Evolutionary conservation across 2,888 invertebrate genomes (phyloP), one percentile per base, ranked within the genome.

Genomic region (Eupeodes latifasciatus): DNA sequence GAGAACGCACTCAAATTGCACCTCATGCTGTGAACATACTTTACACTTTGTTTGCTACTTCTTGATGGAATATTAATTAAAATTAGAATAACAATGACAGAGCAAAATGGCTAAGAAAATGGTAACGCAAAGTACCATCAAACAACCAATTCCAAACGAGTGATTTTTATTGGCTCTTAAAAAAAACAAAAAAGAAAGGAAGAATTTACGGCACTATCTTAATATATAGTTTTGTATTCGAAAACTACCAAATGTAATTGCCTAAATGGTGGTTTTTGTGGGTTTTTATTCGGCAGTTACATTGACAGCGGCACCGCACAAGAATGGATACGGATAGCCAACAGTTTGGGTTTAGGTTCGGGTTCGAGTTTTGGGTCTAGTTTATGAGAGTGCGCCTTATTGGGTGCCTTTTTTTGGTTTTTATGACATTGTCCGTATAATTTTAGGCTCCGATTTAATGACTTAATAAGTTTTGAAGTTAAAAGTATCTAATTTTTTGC

Each of bases 401-500:
- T 62, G 59, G 51, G 51, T 44, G 81, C 59, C 67, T 49, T 51
- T 78, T 75, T 16, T 53, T 6, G 36, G 34, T 53, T 71, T 19
- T 76, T 83, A 86, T 76, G 83, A 74, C 51, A 59, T 64, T 71
- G 72, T 72, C 83, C 66, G 74, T 74, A 77, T 36, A 72, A 57
- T 79, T 75, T 86, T 62, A 53, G 78, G 79, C 80, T 75, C 57
- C 59, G 74, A 74, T 84, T 84, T 84, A 78, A 88, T 84, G 87
- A 77, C 84, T 88, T 88, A 84, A 88, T 88, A 83, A 88, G 81
- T 88, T 84, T 79, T 27, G 66, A 71, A 76, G 83, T 83, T 78
- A 53, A 75, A 79, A 75, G 55, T 84, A 55, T 11, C 14, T 71
- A 16, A 34, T 69, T 44, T 16, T 47, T 53, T 19, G 53, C 62